Conservation (phyloP, 2,113 vertebrate genomes). For the Oryzias curvinotus region DNA sequence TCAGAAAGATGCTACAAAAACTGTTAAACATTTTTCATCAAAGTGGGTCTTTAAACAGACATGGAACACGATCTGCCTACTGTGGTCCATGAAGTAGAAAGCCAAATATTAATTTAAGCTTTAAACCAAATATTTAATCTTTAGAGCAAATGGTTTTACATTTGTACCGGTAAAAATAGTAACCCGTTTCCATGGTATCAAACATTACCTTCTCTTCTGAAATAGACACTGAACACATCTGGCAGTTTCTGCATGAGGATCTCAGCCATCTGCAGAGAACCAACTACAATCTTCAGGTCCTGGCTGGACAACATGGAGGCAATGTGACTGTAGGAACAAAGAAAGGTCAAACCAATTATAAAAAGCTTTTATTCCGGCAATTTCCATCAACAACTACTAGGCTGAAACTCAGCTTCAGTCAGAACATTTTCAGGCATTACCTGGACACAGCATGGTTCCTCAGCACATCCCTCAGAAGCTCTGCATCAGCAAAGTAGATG, state of each 20-base stretch:
- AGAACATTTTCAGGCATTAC: conserved; percentile 61
- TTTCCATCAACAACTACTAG: too few species aligned
- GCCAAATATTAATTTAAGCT: too few species aligned
- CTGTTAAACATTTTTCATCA: too few species aligned
- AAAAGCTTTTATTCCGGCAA: too few species aligned
- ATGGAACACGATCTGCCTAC: too few species aligned
- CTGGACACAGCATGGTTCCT: conserved; percentile 99
- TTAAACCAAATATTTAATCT: too few species aligned
- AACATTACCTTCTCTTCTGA: conserved; percentile 95
- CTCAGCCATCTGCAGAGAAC: conserved; percentile 98
- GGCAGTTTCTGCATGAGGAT: conserved; percentile 99
- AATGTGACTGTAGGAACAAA: conserved; percentile 88
- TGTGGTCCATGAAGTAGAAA: too few species aligned
- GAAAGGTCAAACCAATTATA: conserved; percentile 6
- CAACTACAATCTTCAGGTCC: conserved; percentile 99
- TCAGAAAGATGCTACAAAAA: too few species aligned
- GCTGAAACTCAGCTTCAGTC: too few species aligned
- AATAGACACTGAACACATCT: conserved; percentile 98
- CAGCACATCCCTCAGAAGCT: conserved; percentile 97
- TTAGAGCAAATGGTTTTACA: too few species aligned
- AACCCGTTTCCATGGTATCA: background rate
- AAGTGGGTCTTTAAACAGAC: too few species aligned
- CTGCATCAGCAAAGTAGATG: conserved; percentile 99
- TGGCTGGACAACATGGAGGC: conserved; percentile 99
- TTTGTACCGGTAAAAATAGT: background rate